A percentile compares a stretch with the other conserved stretches of the same genome.
Conservation (phyloP, 1,140 invertebrate species). For the Papilio aristodemus region DNA sequence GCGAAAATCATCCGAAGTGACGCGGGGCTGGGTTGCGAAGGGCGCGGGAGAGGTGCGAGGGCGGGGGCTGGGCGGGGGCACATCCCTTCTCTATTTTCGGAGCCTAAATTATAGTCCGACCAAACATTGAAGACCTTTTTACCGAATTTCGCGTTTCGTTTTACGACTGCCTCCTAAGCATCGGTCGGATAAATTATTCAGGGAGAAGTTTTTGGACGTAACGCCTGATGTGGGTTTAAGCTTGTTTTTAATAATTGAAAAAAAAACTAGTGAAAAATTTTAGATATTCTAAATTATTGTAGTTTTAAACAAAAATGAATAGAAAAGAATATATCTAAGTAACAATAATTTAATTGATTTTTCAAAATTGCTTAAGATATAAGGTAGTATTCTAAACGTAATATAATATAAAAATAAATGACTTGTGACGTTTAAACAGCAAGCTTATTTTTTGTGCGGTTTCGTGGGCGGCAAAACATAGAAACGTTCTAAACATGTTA, state of each 20-base stretch:
- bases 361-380: no score
- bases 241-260: slow-evolving; percentile 55
- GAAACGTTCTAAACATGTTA: slow-evolving; percentile 35
- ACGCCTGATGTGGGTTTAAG: slow-evolving; percentile 51
- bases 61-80: slow-evolving; percentile 43
- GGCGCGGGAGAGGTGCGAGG: slow-evolving; percentile 36
- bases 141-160: slow-evolving; percentile 72
- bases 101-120: slow-evolving; percentile 73
- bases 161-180: slow-evolving; percentile 71
- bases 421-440: no score
- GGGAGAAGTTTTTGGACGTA: slow-evolving; percentile 54
- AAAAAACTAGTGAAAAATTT: slow-evolving; percentile 2
- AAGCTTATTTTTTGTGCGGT: neutral
- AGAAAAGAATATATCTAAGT: neutral
- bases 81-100: slow-evolving; percentile 73
- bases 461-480: slow-evolving; percentile 20
- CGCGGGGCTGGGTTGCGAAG: slow-evolving; percentile 43
- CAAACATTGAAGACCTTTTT: slow-evolving; percentile 76
- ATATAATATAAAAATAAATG: neutral
- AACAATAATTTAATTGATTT: no score
- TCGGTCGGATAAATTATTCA: slow-evolving; percentile 73
- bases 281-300: neutral
- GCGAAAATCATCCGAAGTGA: slow-evolving; percentile 62
- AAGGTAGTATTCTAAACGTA: no score
- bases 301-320: neutral